Evolutionary conservation across 2,113 vertebrate genomes (phyloP).

Genomic region (Osmerus eperlanus): DNA sequence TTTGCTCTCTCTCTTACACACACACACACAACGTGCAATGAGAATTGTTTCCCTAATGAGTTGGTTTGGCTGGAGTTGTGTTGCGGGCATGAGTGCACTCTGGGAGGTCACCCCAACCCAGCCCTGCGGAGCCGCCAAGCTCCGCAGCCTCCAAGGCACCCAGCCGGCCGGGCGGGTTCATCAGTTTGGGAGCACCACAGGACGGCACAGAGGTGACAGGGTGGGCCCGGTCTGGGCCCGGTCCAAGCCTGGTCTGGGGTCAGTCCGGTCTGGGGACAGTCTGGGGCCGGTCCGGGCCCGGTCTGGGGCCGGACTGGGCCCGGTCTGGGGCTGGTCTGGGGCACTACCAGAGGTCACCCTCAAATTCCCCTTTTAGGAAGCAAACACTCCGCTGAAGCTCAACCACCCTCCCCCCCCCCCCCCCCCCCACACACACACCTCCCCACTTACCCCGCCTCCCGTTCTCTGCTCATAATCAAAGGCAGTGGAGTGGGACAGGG

Average conservation of each 20-base stretch:
- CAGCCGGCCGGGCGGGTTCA: conserved; percentile 15
- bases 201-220: conserved; percentile 12
- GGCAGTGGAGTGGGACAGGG: background rate
- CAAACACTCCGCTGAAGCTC: background rate
- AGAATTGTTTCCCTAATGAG: conserved; percentile 69
- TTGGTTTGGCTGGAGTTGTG: conserved; percentile 67
- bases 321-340: background rate
- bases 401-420: background rate
- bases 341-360: too few species aligned
- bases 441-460: too few species aligned
- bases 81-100: conserved; percentile 55
- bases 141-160: background rate
- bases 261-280: too few species aligned
- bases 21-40: conserved; percentile 29
- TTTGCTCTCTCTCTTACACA: conserved; percentile 30
- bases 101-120: background rate
- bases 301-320: too few species aligned
- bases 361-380: background rate
- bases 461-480: background rate
- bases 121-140: conserved; percentile 29
- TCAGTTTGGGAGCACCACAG: conserved; percentile 1
- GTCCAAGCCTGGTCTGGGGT: too few species aligned
- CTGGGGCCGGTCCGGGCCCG: too few species aligned
- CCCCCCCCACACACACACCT: background rate
- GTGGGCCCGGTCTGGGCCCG: background rate